Base-by-base conservation (phyloP, 2,888 invertebrate genomes). In the Trypoxylon attenuatum region DNA sequence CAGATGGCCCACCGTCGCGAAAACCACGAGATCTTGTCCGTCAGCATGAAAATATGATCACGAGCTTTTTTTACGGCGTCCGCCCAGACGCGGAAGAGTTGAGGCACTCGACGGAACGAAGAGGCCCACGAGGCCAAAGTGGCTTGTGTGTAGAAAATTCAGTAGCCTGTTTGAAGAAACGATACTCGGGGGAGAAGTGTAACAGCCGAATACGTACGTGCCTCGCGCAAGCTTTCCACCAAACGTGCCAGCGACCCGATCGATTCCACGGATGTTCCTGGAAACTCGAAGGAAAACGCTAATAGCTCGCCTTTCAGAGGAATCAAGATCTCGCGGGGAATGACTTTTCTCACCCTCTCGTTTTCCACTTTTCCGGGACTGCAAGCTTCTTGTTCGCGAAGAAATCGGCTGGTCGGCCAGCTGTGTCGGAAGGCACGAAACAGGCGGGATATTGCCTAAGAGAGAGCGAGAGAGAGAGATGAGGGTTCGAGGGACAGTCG, bases 401-500 rank as follows among this genome's bases (percentile, higher is more conserved):
- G 33, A 33, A 33, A 33, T 33, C 33, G 33, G 33, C 33, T 13
- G n/a, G 33, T 33, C 13, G 33, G n/a, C 33, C 13, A 13, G 10
- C 13, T 13, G n/a, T 33, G 33, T 13, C 33, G 10, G 33, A 21
- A 22, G 52, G 15, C 13, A 21, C 29, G 41, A 50, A 42, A 51
- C 18, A 41, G 45, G 45, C 13, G 6, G 23, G 41, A 41, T 16
- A 2, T 41, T 3, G 16, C 10, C 25, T 1, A 13, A n/a, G 27
- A 13, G 45, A 16, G 45, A 25, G 25, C 0, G n/a, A 25, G 27
- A 25, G 23, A 10, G 13, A 15, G 25, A 25, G 39, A 10, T 18
- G 38, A 29, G 43, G 21, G 29, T 33, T 46, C 33, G 46, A 33
- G 46, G 55, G 45, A 45, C 23, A 33, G 47, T 49, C 49, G 47